Evolutionary conservation across 2,888 invertebrate species (phyloP).

Genomic region (Acanthosoma haemorrhoidale): DNA sequence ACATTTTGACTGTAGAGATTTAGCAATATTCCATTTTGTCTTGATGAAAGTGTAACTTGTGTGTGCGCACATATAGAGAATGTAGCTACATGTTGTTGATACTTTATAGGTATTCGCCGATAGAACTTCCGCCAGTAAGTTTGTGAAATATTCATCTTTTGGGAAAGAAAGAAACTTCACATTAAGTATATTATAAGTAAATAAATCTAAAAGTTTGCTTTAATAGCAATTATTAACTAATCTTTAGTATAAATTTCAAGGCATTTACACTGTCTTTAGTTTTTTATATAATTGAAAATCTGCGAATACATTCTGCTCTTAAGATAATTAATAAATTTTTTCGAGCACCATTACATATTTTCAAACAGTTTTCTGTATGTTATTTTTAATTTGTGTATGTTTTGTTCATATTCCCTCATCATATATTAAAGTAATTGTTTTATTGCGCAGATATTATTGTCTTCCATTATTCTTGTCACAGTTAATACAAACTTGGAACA

Average conservation of each 20-base stretch:
- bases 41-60: too few species aligned
- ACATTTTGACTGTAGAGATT: too few species aligned
- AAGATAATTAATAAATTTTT: background rate
- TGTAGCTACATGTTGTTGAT: too few species aligned
- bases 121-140: background rate
- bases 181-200: background rate
- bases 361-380: slow-evolving; percentile 8
- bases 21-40: too few species aligned
- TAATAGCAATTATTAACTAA: background rate
- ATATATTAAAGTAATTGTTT: too few species aligned
- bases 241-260: background rate
- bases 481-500: background rate
- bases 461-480: background rate
- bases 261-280: background rate
- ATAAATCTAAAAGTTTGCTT: background rate
- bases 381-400: too few species aligned
- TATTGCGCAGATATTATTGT: background rate
- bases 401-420: too few species aligned
- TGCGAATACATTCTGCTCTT: background rate
- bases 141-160: background rate
- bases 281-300: background rate
- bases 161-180: background rate
- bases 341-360: background rate
- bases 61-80: too few species aligned
- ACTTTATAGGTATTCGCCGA: background rate